Evolutionary conservation across 2,113 vertebrate species (phyloP), one percentile per base, ranked within the genome.

Genomic region (Rattus rattus): DNA sequence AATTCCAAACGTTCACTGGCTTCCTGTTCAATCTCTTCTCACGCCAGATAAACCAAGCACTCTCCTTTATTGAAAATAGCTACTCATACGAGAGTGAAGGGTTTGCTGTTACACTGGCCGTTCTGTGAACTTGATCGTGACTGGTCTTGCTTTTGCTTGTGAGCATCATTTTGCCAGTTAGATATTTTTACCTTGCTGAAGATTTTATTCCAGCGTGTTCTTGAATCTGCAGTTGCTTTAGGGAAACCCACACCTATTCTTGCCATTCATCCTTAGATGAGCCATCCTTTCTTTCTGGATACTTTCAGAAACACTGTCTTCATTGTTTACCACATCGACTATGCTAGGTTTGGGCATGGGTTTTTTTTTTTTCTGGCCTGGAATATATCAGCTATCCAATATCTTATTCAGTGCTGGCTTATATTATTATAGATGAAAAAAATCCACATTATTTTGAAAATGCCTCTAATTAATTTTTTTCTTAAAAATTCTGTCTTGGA

Each of bases 391-490:
- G 22, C 2, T 20, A 65, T 88, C 47, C 14, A 52, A n/a, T 7
- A 16, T 56, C 63, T 77, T 81, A n/a, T 59, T 7, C 33, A n/a
- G n/a, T 81, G 3, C 81, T 54, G 69, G 47, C 79, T 77, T 24
- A 61, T 75, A 26, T 88, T 88, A 26, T 39, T 59, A 69, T 47
- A 79, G 9, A 43, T 43, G 43, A 43, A 73, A 84, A 69, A 16
- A 84, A 87, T 28, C 7, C 16, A 43, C 39, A 20, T 17, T 70
- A 90, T 93, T 95, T 96, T 43, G 73, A 70, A 89, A 85, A 70
- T 85, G 11, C 7, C 6, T 81, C 16, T 69, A 20, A 67, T 67
- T 79, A 69, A 43, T 33, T 5, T 47, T 56, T 80, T 89, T 43
- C 67, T 65, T 9, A 30, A 67, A n/a, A 72, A 70, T 93, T 85